Percentiles rank a stretch among this genome's conserved stretches.
These are phyloP conservation scores for Deroplatys truncata DNA, from an alignment of 2,888 invertebrate genomes.

Conservation along the genomic window DNA sequence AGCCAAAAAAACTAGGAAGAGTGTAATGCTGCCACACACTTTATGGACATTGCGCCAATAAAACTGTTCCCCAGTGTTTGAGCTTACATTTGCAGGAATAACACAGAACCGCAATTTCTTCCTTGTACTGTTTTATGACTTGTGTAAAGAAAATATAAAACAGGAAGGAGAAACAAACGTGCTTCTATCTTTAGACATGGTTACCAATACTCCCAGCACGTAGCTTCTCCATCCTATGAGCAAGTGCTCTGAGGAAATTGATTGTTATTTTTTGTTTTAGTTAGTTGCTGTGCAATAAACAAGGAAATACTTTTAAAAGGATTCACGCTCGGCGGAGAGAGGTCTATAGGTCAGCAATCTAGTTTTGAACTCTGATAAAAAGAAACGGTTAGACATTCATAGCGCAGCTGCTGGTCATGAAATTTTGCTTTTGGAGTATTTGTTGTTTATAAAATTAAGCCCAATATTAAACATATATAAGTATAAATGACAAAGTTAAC, in stretches of 20 bases:
- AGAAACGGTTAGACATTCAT: no score
- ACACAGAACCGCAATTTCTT: background rate
- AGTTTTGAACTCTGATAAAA: no score
- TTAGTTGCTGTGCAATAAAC: no score
- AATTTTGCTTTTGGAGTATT: no score
- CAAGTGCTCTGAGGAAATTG: background rate
- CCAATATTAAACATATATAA: no score
- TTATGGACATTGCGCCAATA: background rate
- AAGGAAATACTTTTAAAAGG: no score
- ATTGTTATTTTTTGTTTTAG: background rate
- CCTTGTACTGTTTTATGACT: background rate
- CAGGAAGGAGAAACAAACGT: background rate
- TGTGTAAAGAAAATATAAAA: background rate
- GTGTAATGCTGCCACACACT: background rate
- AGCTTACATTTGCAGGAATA: background rate
- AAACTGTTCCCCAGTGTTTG: background rate
- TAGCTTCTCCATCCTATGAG: background rate
- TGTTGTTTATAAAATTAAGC: no score
- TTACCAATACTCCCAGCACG: background rate
- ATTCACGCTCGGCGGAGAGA: no score
- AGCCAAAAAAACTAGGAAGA: background rate
- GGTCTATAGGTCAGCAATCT: no score
- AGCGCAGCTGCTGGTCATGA: no score
- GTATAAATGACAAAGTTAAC: no score
- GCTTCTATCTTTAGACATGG: background rate